Percentiles rank a stretch among this genome's conserved stretches.
Conservation (phyloP, 2,113 vertebrate genomes). For the Sturnira hondurensis region DNA sequence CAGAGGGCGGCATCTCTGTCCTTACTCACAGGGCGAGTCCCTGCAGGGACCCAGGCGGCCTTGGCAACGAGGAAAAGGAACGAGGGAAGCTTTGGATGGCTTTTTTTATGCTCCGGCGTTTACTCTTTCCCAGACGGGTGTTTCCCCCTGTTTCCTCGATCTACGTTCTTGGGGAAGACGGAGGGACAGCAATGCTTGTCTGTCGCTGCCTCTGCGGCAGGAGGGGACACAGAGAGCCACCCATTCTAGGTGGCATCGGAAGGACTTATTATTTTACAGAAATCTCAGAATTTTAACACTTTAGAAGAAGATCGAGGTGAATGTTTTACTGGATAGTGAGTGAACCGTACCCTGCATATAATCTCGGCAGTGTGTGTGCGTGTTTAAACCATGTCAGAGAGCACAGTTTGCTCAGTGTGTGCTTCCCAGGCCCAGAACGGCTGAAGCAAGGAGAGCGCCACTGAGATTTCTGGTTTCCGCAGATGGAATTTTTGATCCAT, state of each 20-base stretch:
- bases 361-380: background rate
- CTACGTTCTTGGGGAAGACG: background rate
- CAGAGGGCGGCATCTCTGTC: background rate
- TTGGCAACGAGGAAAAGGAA: background rate
- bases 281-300: background rate
- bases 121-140: background rate
- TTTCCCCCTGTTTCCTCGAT: background rate
- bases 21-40: constrained; percentile 48
- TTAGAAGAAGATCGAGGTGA: background rate
- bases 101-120: background rate
- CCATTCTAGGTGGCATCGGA: background rate
- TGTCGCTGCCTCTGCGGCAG: accelerated
- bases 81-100: background rate
- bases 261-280: background rate
- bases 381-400: background rate
- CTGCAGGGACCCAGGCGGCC: background rate
- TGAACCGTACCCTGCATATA: background rate
- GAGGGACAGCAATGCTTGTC: accelerated
- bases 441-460: background rate
- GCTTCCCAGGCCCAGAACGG: background rate
- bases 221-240: accelerated
- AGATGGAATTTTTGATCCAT: background rate
- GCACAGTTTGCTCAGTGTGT: background rate
- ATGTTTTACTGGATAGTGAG: background rate
- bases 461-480: background rate